Percentiles rank a stretch among this genome's conserved stretches.
Evolutionary conservation across 1,140 invertebrate species (phyloP).

Genomic region (Dendroctonus ponderosae): DNA sequence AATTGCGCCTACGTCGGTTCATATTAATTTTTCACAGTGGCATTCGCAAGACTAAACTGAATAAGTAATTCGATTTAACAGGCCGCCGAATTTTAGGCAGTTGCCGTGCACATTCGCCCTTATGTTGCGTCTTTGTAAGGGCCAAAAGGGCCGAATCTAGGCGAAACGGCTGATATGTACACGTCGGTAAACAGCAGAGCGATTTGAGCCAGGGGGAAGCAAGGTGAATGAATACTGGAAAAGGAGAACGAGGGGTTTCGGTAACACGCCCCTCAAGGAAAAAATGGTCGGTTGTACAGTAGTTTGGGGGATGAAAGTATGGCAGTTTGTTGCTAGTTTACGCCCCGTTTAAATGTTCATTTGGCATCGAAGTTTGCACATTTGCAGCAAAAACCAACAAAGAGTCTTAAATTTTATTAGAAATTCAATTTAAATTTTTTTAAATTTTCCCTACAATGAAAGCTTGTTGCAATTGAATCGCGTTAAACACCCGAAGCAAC

Average conservation of each 20-base stretch:
- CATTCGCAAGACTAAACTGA: conserved; percentile 40
- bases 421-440: too few relatives aligned
- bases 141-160: conserved; percentile 26
- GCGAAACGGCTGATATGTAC: conserved; percentile 48
- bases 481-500: too few relatives aligned
- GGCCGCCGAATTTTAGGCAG: conserved; percentile 41
- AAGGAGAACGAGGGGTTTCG: conserved; percentile 7
- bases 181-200: conserved; percentile 33
- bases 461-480: too few relatives aligned
- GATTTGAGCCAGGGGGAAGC: conserved; percentile 8
- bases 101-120: conserved; percentile 13
- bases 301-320: too few relatives aligned
- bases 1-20: neutral
- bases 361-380: too few relatives aligned
- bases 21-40: conserved; percentile 39
- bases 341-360: too few relatives aligned
- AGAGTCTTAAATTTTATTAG: too few relatives aligned
- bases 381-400: too few relatives aligned
- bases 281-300: conserved; percentile 4
- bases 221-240: neutral
- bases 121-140: conserved; percentile 20
- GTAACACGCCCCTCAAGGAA: conserved; percentile 2
- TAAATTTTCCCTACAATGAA: too few relatives aligned
- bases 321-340: too few relatives aligned
- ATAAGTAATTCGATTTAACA: conserved; percentile 52